phyloP scores from a whole-genome alignment of 2,888 invertebrate genomes.

The Synanthedon vespiformis region DNA sequence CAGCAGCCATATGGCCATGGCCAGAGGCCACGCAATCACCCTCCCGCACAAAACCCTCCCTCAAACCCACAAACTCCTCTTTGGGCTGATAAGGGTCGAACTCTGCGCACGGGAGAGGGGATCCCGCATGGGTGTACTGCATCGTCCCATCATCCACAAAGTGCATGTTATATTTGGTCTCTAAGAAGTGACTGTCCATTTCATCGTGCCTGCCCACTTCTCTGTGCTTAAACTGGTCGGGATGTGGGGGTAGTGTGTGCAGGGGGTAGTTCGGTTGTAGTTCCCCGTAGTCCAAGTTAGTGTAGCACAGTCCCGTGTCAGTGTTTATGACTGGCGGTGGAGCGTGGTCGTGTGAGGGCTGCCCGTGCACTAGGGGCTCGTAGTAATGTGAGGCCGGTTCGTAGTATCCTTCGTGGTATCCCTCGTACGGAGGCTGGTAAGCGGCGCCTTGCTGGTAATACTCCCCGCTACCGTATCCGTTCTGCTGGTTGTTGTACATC shows the following conservation, averaged over 20 bases:
- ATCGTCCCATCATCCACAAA: conserved; percentile 54
- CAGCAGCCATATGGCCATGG: conserved; percentile 38
- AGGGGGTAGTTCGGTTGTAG: conserved; percentile 62
- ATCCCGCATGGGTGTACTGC: conserved; percentile 51
- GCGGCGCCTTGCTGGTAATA: conserved; percentile 65
- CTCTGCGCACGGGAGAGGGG: conserved; percentile 68
- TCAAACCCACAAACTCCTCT: conserved; percentile 66
- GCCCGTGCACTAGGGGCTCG: conserved; percentile 54
- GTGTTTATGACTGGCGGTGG: conserved; percentile 81
- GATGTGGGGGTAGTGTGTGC: conserved; percentile 67
- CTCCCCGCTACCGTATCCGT: conserved; percentile 61
- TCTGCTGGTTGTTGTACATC: conserved; percentile 79
- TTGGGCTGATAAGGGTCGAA: conserved; percentile 74
- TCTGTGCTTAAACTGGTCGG: conserved; percentile 60
- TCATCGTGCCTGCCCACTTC: conserved; percentile 64
- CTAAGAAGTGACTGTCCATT: conserved; percentile 62
- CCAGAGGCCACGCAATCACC: conserved; percentile 37
- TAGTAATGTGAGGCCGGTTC: conserved; percentile 65
- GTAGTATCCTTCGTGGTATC: conserved; percentile 59
- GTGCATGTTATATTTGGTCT: conserved; percentile 67
- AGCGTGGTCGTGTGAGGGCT: conserved; percentile 53
- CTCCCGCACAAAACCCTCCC: conserved; percentile 44
- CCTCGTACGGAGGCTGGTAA: conserved; percentile 55
- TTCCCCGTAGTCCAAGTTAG: conserved; percentile 84
- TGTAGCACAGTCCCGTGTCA: conserved; percentile 89